Conservation (phyloP, 2,797 vertebrate genomes). For the Sebastes minor region DNA sequence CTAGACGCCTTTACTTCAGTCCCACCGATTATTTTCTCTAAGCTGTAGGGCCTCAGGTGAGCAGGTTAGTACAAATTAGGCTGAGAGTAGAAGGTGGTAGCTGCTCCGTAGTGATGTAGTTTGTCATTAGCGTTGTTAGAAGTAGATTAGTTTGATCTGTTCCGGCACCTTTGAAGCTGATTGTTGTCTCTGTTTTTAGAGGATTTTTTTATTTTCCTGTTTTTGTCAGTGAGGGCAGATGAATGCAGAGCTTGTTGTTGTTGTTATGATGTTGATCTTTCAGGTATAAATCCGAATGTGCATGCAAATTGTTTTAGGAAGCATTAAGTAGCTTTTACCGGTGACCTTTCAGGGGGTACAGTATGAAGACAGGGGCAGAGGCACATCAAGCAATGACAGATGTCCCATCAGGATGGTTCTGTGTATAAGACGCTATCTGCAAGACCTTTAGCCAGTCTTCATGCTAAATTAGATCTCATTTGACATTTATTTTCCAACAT, state of each 20-base stretch:
- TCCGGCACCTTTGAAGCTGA: background rate
- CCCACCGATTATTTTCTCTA: constrained; percentile 93
- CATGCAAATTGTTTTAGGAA: constrained; percentile 49
- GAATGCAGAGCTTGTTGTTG: background rate
- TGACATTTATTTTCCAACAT: constrained; percentile 79
- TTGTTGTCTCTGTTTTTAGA: background rate
- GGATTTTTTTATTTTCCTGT: background rate
- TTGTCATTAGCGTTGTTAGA: constrained; percentile 7
- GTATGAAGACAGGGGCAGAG: constrained; percentile 33
- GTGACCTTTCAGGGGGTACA: constrained; percentile 69
- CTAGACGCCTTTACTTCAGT: constrained; percentile 90
- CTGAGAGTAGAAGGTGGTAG: constrained; percentile 34
- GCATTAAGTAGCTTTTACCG: constrained; percentile 61
- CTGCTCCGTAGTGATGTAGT: constrained; percentile 15
- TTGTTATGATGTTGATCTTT: constrained; percentile 23
- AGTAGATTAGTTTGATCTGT: constrained; percentile 6
- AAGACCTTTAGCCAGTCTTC: constrained; percentile 68
- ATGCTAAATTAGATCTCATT: constrained; percentile 78
- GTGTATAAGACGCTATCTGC: constrained; percentile 55
- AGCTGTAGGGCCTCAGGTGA: constrained; percentile 58
- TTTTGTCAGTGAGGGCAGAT: constrained; percentile 8
- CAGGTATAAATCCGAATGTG: constrained; percentile 14
- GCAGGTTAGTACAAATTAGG: constrained; percentile 75
- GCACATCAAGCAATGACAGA: constrained; percentile 55
- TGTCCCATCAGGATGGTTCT: constrained; percentile 56